Base-by-base conservation (phyloP, 2,797 vertebrate species). In the Cetoscarus ocellatus region DNA sequence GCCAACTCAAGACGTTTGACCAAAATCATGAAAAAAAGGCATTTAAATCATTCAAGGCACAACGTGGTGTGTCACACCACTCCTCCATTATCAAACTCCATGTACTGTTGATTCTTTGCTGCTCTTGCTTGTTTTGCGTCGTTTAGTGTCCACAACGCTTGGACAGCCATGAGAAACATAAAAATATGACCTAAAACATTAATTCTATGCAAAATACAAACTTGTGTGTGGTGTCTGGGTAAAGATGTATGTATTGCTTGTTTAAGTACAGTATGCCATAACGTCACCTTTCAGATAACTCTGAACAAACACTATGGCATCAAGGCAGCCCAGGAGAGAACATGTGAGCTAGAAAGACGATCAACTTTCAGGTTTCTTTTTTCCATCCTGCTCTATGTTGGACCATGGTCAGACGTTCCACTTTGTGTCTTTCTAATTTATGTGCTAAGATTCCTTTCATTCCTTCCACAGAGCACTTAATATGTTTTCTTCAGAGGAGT, bases 261-360 rank as follows among this genome's bases (percentile, higher is more conserved):
- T 69, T 61, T 39, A 54, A 55, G 18, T 51, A 47, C 6, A 50
- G 11, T 45, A 64, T 59, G 13, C 34, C 11, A 40, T n/a, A 45
- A 1, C 12, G 12, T 6, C 8, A 44, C 11, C 1, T 13, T 44
- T 13, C 27, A 27, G 27, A 27, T 12, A 44, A 44, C 4, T 44
- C 13, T 13, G 14, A 44, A 44, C 6, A 13, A 44, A 54, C 14
- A 54, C 50, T 18, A 8, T 36, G 9, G 62, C 11, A 67, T 57
- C 61, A 35, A 68, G 43, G 62, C 38, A 78, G 56, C 48, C 10
- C 12, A 60, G 48, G 52, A 72, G 43, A 6, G 5, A 19, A 39
- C 38, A 39, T 39, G 38, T 27, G 27, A 27, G 27, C 27, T 27
- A 27, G 27, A 27, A 27, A 27, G 27, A 27, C 27, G 27, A 27